These are phyloP conservation scores for Megalops atlanticus DNA, from an alignment of 2,113 vertebrate species.

Conservation along the genomic window DNA sequence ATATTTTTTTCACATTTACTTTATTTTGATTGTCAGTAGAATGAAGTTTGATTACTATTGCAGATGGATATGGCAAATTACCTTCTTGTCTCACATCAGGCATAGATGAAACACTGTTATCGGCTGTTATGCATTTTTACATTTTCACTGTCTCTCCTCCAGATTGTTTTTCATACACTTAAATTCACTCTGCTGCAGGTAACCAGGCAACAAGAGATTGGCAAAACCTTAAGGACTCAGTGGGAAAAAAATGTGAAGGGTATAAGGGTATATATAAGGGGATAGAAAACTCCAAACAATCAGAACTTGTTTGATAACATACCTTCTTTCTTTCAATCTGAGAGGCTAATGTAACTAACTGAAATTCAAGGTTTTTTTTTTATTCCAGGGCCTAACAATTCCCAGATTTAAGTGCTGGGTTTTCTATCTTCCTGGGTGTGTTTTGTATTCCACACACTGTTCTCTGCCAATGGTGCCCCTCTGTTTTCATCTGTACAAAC, in stretches of 20 bases:
- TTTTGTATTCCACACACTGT: no score
- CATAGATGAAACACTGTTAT: not conserved
- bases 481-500: no score
- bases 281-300: not conserved
- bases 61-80: not conserved
- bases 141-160: not conserved
- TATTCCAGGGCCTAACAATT: not conserved
- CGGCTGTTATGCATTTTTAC: not conserved
- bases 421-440: no score
- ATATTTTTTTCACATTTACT: no score
- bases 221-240: not conserved
- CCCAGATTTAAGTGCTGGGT: no score
- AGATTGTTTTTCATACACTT: not conserved
- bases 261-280: no score
- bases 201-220: slow-evolving; percentile 30
- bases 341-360: no score
- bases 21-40: no score
- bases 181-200: slow-evolving; percentile 14
- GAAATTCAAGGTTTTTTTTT: not conserved
- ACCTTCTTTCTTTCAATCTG: no score
- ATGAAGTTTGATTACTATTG: not conserved
- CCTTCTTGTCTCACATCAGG: no score
- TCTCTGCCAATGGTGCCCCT: no score
- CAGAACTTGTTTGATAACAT: no score
- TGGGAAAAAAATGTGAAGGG: not conserved